Evolutionary conservation across 2,113 vertebrate species (phyloP).

Genomic region (Zosterops hypoxanthus): DNA sequence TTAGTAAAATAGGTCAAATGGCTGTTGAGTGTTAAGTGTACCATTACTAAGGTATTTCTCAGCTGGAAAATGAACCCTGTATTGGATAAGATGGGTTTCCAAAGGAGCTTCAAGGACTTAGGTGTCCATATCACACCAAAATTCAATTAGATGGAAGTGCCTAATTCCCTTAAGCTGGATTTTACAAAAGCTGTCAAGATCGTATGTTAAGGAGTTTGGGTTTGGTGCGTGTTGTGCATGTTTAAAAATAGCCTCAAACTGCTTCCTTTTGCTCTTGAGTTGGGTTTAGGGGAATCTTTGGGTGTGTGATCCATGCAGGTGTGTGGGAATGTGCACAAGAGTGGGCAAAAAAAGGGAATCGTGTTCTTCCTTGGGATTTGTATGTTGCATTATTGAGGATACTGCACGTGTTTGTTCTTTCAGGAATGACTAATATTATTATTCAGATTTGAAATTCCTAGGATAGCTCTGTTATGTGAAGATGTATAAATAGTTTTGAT

Average conservation of each 20-base stretch:
- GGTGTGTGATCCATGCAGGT: not conserved
- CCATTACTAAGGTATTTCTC: conserved; percentile 71
- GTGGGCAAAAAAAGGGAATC: not conserved
- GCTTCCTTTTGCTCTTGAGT: not conserved
- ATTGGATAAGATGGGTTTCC: conserved; percentile 23
- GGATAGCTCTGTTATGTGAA: conserved; percentile 46
- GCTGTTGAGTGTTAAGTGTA: conserved; percentile 76
- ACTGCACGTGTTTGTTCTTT: not conserved
- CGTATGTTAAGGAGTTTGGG: not conserved
- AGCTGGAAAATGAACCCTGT: conserved; percentile 57
- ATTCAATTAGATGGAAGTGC: not conserved
- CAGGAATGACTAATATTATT: conserved; percentile 14
- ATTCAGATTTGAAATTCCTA: conserved; percentile 42
- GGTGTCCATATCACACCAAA: not conserved
- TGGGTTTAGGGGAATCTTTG: not conserved
- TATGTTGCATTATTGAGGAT: not conserved
- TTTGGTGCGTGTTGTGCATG: not conserved
- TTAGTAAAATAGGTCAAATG: conserved; percentile 80
- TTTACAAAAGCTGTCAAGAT: conserved; percentile 5
- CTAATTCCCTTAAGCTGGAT: conserved; percentile 49
- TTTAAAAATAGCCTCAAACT: conserved; percentile 6
- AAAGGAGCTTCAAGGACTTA: conserved; percentile 1
- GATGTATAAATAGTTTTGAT: conserved; percentile 52
- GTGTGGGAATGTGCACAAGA: not conserved
- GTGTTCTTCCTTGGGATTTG: not conserved